Base-by-base conservation (phyloP, 2,888 invertebrate species). In the Xiphydria camelus region DNA sequence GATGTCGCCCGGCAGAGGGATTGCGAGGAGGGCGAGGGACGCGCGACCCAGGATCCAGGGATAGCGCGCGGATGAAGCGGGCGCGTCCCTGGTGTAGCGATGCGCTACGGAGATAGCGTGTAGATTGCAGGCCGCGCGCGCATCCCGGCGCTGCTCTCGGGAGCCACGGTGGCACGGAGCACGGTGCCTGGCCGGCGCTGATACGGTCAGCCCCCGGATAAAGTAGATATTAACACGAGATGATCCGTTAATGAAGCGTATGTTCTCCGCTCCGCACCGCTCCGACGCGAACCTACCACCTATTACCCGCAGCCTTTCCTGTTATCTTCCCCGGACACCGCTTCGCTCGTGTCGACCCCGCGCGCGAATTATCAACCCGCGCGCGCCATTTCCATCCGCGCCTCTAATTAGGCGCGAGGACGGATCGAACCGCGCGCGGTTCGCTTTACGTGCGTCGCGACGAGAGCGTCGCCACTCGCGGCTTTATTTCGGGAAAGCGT, bases 231-330 rank as follows among this genome's bases (percentile, higher is more conserved):
- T 75, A 74, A 75, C 75, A 75, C 70, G 74, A 74, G 74, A 75
- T 75, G 72, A 75, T 75, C 74, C 75, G 73, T 75, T 75, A 75
- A 75, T 75, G 74, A 75, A 75, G 73, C 74, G 74, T 75, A 75
- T 75, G 74, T 74, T 73, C 70, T 54, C 49, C 57, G 57, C 57
- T 50, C 61, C 59, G 53, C 55, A 50, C 59, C 19, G 18, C 10
- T 35, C 33, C 33, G 15, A 12, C 29, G 29, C 29, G 6, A 6
- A 29, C 59, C 62, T 63, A 62, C 64, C 67, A 61, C 68, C 72
- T 70, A 73, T 71, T 71, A 72, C 70, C 67, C 69, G 63, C 67
- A 73, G 66, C 73, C 66, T 68, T 71, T 68, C 64, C 64, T 67
- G 72, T 70, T 69, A 68, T 70, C 75, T 75, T 74, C 70, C 68